Conservation (phyloP, 2,797 vertebrate genomes). For the Tenualosa thibaudeaui region DNA sequence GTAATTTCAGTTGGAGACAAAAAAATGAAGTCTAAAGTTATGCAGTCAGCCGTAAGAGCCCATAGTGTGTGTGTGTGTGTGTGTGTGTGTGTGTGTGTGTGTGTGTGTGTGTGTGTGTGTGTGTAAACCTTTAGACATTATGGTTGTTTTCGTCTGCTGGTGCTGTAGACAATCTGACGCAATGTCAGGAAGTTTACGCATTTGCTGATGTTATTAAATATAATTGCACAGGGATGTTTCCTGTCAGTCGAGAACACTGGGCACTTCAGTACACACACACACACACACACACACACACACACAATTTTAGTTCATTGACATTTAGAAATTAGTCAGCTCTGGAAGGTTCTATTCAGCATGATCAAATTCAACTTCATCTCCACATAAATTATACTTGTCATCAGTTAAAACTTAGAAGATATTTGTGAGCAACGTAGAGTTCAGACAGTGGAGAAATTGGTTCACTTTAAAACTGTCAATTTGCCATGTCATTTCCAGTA, state of each 20-base stretch:
- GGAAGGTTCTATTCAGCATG: neutral
- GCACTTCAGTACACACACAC: neutral
- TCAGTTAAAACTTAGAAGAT: neutral
- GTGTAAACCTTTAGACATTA: neutral
- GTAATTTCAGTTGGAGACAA: neutral
- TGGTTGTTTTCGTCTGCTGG: neutral
- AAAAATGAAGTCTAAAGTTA: neutral
- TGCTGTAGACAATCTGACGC: neutral
- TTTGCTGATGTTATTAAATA: neutral
- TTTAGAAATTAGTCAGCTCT: neutral
- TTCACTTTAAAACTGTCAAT: neutral
- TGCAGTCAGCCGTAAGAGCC: neutral
- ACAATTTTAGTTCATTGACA: neutral
- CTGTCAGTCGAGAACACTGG: neutral
- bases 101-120: neutral
- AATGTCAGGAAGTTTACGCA: constrained; percentile 4
- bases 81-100: constrained; percentile 8
- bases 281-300: constrained; percentile 2
- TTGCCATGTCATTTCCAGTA: neutral
- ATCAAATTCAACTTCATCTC: neutral
- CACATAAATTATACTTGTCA: neutral
- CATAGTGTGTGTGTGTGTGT: neutral
- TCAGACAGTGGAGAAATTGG: neutral
- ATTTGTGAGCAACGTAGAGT: neutral
- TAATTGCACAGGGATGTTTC: constrained; percentile 1